phyloP scores from a whole-genome alignment of 2,888 invertebrate species.

The Clepsis dumicolana region DNA sequence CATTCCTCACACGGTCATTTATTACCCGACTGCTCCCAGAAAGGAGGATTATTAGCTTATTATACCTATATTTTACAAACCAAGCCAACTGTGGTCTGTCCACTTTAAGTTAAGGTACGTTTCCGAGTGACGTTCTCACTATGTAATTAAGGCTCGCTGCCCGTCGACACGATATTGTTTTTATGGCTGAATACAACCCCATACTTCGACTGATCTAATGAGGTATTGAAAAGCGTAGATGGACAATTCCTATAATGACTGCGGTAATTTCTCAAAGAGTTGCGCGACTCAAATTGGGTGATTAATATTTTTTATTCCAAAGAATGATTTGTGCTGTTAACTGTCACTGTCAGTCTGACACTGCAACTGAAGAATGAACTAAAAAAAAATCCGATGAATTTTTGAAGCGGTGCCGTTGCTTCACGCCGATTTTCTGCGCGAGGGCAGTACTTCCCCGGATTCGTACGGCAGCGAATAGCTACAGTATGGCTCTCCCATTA shows the following conservation, averaged over 20 bases:
- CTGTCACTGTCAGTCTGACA: too few relatives aligned
- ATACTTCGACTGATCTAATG: slow-evolving; percentile 74
- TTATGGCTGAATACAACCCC: slow-evolving; percentile 78
- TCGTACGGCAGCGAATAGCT: too few relatives aligned
- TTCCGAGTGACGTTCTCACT: slow-evolving; percentile 49
- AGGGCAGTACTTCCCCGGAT: too few relatives aligned
- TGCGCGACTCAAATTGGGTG: neutral
- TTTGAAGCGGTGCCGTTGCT: too few relatives aligned
- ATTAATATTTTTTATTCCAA: neutral
- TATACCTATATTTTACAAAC: slow-evolving; percentile 51
- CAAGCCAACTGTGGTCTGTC: slow-evolving; percentile 52
- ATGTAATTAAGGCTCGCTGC: slow-evolving; percentile 77
- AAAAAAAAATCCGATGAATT: too few relatives aligned
- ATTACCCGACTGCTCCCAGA: slow-evolving; percentile 69
- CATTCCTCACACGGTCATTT: slow-evolving; percentile 79
- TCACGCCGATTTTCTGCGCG: too few relatives aligned
- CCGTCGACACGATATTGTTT: slow-evolving; percentile 80
- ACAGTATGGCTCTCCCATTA: too few relatives aligned
- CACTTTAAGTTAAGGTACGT: slow-evolving; percentile 47
- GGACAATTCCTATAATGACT: slow-evolving; percentile 24
- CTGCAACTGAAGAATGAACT: too few relatives aligned
- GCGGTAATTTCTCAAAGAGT: slow-evolving; percentile 30
- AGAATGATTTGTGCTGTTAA: too few relatives aligned
- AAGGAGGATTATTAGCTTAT: slow-evolving; percentile 53
- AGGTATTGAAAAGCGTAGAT: slow-evolving; percentile 40